Conservation (phyloP, 1,140 invertebrate species). For the Tenebrio molitor region DNA sequence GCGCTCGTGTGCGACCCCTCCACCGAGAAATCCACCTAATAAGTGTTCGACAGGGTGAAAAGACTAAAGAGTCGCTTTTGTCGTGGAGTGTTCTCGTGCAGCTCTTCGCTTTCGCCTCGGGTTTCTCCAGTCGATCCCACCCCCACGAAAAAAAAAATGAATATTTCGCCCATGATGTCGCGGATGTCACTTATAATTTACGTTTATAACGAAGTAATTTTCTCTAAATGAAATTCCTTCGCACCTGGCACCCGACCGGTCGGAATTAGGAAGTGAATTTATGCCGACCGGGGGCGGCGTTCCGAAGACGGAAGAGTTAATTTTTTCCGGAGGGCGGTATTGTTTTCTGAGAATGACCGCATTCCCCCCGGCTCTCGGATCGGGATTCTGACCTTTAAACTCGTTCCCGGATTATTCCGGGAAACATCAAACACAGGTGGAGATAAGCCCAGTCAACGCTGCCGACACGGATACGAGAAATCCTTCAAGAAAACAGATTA, state of each 20-base stretch:
- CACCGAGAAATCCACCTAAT: not conserved
- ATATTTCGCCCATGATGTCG: slow-evolving; percentile 28
- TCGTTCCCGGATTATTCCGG: slow-evolving; percentile 37
- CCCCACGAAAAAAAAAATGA: too few relatives aligned
- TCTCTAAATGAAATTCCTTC: slow-evolving; percentile 40
- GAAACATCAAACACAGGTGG: slow-evolving; percentile 42
- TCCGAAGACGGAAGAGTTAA: slow-evolving; percentile 25
- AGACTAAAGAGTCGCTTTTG: not conserved
- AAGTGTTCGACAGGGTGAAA: not conserved
- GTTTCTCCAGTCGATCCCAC: not conserved
- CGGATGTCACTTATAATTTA: slow-evolving; percentile 32
- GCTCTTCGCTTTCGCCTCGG: too few relatives aligned
- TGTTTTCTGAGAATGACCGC: not conserved
- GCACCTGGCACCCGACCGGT: slow-evolving; percentile 31
- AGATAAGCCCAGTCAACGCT: slow-evolving; percentile 37
- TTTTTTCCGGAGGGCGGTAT: not conserved
- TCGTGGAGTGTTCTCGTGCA: slow-evolving; percentile 7
- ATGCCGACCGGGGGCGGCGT: slow-evolving; percentile 7
- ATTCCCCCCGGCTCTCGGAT: not conserved
- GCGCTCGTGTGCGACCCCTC: too few relatives aligned
- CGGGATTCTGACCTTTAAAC: slow-evolving; percentile 29
- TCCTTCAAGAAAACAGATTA: slow-evolving; percentile 38
- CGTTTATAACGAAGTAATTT: slow-evolving; percentile 39
- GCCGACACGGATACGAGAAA: slow-evolving; percentile 23
- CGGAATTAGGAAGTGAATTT: slow-evolving; percentile 37